A percentile compares a stretch with the other conserved stretches of the same genome.
These are phyloP conservation scores for Pachliopta kotzebuea DNA, from an alignment of 2,888 invertebrate genomes.

Conservation along the genomic window DNA sequence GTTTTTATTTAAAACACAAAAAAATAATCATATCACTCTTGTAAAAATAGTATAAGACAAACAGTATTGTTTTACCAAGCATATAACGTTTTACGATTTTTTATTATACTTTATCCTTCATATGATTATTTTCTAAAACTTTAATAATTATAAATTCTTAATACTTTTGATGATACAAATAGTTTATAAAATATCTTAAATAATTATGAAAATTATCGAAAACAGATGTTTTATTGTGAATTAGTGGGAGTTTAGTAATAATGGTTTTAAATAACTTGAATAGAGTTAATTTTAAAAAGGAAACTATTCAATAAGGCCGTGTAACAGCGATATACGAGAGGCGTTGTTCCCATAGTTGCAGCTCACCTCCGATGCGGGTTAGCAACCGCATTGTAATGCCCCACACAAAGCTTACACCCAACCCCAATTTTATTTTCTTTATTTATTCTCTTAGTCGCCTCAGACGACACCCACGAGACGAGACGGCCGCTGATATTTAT, in stretches of 20 bases:
- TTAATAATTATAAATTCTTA: too few relatives aligned
- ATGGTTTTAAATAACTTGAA: neutral
- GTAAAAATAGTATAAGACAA: too few relatives aligned
- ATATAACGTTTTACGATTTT: too few relatives aligned
- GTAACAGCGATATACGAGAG: neutral
- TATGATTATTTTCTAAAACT: too few relatives aligned
- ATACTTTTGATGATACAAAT: too few relatives aligned
- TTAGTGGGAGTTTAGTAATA: neutral
- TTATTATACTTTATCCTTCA: too few relatives aligned
- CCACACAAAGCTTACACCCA: constrained; percentile 12
- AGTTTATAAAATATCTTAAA: too few relatives aligned
- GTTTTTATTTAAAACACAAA: too few relatives aligned
- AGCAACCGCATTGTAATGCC: constrained; percentile 20
- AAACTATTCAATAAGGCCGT: neutral
- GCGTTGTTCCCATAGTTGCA: neutral
- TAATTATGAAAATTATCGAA: neutral
- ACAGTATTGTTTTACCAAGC: too few relatives aligned
- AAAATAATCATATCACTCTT: too few relatives aligned
- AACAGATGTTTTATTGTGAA: neutral
- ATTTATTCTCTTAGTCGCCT: constrained; percentile 21
- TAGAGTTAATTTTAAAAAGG: neutral
- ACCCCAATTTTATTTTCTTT: constrained; percentile 23
- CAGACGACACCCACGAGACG: constrained; percentile 21
- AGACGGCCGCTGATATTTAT: constrained; percentile 14
- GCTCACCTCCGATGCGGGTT: constrained; percentile 1